Percentiles rank a stretch among this genome's conserved stretches.
Conservation (phyloP, 2,113 vertebrate species). For the Oxyruncus cristatus region DNA sequence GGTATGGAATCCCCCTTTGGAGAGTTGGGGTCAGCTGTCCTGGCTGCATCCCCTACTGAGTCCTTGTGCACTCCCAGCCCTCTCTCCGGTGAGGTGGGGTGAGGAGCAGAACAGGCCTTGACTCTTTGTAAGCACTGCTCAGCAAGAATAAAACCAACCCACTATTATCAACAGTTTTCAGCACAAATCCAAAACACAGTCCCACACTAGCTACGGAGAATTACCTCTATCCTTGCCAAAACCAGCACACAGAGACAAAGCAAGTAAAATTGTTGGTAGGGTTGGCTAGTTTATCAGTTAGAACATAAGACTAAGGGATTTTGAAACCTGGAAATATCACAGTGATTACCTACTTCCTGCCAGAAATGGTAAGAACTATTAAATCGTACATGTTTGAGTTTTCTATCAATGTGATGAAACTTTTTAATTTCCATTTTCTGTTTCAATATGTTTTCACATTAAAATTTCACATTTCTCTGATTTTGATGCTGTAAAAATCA, state of each 20-base stretch:
- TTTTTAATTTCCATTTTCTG: not conserved
- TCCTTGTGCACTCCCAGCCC: too few species aligned
- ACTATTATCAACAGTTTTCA: not conserved
- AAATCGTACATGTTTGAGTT: not conserved
- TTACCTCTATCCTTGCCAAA: not conserved
- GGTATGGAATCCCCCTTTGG: not conserved
- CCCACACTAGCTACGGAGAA: not conserved
- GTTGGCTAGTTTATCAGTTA: not conserved
- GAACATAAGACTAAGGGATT: not conserved
- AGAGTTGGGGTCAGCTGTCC: not conserved
- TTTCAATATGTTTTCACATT: not conserved
- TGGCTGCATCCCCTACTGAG: not conserved
- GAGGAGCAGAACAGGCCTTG: not conserved
- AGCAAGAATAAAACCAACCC: rapidly evolving
- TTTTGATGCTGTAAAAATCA: not conserved
- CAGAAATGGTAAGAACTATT: not conserved
- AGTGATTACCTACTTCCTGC: not conserved
- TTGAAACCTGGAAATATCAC: not conserved
- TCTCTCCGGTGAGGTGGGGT: rapidly evolving
- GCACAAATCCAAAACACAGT: not conserved
- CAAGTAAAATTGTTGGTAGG: not conserved
- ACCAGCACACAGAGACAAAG: not conserved
- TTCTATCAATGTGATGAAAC: not conserved
- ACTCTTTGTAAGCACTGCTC: not conserved
- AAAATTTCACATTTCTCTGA: not conserved